These are phyloP conservation scores for Stenchaetothrips biformis DNA, from an alignment of 2,888 invertebrate genomes.

Conservation along the genomic window DNA sequence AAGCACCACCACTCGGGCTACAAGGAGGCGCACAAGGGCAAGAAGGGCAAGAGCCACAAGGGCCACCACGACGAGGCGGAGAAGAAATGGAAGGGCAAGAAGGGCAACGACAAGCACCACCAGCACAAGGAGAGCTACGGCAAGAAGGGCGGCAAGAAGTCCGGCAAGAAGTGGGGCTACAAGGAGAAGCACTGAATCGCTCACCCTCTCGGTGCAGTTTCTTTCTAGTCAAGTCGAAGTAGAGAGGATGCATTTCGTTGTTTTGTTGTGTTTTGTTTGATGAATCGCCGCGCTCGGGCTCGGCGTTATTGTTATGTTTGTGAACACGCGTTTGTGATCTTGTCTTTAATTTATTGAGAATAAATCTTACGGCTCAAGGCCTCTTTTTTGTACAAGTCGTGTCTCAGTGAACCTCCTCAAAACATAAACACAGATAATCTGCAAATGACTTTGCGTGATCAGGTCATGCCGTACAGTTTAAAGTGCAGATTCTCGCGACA, in stretches of 20 bases:
- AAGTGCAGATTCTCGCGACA: too few relatives aligned
- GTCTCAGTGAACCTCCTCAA: too few relatives aligned
- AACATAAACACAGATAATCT: too few relatives aligned
- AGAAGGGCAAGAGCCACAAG: conserved; percentile 8
- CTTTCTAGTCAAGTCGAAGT: not conserved
- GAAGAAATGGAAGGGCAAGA: conserved; percentile 13
- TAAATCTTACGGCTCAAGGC: too few relatives aligned
- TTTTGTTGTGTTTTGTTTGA: too few relatives aligned
- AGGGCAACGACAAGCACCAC: conserved; percentile 13
- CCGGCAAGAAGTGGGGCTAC: conserved; percentile 22
- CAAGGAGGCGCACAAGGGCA: conserved; percentile 17
- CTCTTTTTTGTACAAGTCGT: too few relatives aligned
- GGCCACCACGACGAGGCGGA: conserved; percentile 12
- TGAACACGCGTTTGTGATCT: too few relatives aligned
- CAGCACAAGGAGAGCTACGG: conserved; percentile 16
- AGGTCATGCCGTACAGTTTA: too few relatives aligned
- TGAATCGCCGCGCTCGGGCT: too few relatives aligned
- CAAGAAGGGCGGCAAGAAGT: conserved; percentile 14
- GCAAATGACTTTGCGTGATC: too few relatives aligned
- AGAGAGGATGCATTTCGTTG: not conserved
- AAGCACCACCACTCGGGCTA: conserved; percentile 22
- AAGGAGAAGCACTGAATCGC: conserved; percentile 13
- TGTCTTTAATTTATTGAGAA: too few relatives aligned
- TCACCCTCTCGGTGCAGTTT: not conserved
- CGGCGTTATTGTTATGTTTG: too few relatives aligned